These are phyloP conservation scores for Brachionus calyciflorus DNA, from an alignment of 1,140 invertebrate genomes.

Conservation along the genomic window DNA sequence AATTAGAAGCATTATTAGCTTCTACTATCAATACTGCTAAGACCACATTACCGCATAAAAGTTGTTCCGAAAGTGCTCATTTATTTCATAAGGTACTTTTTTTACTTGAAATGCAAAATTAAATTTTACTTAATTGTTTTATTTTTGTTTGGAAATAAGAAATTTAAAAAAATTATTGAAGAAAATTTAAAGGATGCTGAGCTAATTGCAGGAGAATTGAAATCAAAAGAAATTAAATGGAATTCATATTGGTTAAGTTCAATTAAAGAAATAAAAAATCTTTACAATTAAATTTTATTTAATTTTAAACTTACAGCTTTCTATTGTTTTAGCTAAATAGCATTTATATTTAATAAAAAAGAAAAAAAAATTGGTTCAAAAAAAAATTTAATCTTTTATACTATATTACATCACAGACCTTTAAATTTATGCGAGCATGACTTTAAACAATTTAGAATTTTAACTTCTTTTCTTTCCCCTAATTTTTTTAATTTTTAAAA, in stretches of 20 bases:
- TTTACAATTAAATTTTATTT: conserved; percentile 26
- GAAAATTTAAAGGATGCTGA: neutral
- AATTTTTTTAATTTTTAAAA: too few species aligned
- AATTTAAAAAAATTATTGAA: conserved; percentile 23
- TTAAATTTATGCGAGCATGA: too few species aligned
- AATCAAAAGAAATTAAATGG: conserved; percentile 31
- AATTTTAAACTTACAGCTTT: too few species aligned
- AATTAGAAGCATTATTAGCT: neutral
- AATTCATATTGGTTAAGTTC: conserved; percentile 28
- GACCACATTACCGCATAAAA: conserved; percentile 19
- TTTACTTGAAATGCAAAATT: neutral
- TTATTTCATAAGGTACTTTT: conserved; percentile 5
- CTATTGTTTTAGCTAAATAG: too few species aligned
- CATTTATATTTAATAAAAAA: too few species aligned
- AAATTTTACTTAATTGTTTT: neutral
- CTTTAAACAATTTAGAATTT: too few species aligned
- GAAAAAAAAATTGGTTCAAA: too few species aligned
- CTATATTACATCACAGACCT: too few species aligned
- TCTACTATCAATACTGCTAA: conserved; percentile 14
- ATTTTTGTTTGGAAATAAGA: neutral
- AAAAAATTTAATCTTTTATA: too few species aligned
- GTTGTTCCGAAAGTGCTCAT: neutral
- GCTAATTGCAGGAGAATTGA: neutral
- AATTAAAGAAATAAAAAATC: conserved; percentile 18
- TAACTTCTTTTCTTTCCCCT: too few species aligned